Evolutionary conservation across 2,888 invertebrate species (phyloP).

Genomic region (Euplagia quadripunctaria): DNA sequence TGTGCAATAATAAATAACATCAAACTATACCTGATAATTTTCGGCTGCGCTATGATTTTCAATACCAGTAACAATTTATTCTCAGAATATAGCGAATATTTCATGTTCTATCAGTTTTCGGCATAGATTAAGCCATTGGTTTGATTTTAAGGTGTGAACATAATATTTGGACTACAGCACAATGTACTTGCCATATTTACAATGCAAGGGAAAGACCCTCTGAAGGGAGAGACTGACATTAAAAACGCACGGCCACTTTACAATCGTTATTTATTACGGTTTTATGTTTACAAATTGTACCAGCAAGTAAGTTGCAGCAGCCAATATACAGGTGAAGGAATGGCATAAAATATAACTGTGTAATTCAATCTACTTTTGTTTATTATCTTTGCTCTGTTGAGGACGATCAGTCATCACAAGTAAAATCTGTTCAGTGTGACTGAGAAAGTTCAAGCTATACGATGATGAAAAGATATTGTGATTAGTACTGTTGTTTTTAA

Average conservation of each 20-base stretch:
- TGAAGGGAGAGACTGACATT: not conserved
- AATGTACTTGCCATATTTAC: not conserved
- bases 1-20: too few relatives aligned
- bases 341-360: not conserved
- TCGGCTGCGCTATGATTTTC: not conserved
- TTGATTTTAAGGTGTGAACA: not conserved
- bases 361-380: not conserved
- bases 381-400: not conserved
- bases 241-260: not conserved
- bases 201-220: not conserved
- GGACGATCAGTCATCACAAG: not conserved
- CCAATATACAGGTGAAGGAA: not conserved
- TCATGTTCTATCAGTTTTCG: not conserved
- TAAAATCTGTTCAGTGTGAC: not conserved
- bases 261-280: not conserved
- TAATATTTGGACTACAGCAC: not conserved
- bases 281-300: constrained; percentile 18
- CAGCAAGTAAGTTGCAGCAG: constrained; percentile 2
- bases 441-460: not conserved
- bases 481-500: constrained; percentile 17
- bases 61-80: not conserved
- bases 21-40: not conserved
- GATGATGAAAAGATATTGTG: not conserved
- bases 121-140: not conserved
- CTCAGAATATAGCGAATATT: not conserved